Base-by-base conservation (phyloP, 1,140 invertebrate species). In the Chrysomallon squamiferum region DNA sequence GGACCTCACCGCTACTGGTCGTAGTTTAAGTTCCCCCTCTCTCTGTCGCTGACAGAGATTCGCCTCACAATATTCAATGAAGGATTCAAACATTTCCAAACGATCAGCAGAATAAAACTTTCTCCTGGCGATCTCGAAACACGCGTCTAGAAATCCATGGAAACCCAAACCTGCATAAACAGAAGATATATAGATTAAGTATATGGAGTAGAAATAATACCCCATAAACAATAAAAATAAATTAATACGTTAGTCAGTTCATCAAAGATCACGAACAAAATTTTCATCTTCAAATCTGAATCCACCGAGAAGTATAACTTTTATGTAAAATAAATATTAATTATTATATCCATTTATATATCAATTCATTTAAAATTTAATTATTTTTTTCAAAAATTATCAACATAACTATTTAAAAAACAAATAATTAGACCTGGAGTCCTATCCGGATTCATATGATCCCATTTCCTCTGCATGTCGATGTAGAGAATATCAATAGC, bases 401-500 rank as follows among this genome's bases (percentile, higher is more conserved):
- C n/a, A n/a, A n/a, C n/a, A n/a, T n/a, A n/a, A n/a, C n/a, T n/a
- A n/a, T n/a, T n/a, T n/a, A n/a, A n/a, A n/a, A n/a, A n/a, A n/a
- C n/a, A n/a, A n/a, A n/a, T n/a, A n/a, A n/a, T n/a, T n/a, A 67
- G 66, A 82, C 80, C 80, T 59, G 79, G 69, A 11, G 79, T 80
- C 47, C 75, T 69, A 38, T 82, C 80, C 5, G 78, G 77, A 61
- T 83, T 83, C 63, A 80, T 68, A 54, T 78, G 76, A 30, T 83
- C 81, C 76, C 77, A 83, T 41, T 76, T 75, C n/a, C 79, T 61
- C 65, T 82, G 79, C 68, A 82, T 70, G 59, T 83, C 81, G 38
- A 84, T 82, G 66, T 76, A 84, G 41, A 84, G 62, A 59, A 84
- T 82, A 56, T 84, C 83, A 4, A 84, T 70, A 1, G 75, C 66